Base-by-base conservation (phyloP, 1,140 invertebrate species). In the Calycopis cecrops region DNA sequence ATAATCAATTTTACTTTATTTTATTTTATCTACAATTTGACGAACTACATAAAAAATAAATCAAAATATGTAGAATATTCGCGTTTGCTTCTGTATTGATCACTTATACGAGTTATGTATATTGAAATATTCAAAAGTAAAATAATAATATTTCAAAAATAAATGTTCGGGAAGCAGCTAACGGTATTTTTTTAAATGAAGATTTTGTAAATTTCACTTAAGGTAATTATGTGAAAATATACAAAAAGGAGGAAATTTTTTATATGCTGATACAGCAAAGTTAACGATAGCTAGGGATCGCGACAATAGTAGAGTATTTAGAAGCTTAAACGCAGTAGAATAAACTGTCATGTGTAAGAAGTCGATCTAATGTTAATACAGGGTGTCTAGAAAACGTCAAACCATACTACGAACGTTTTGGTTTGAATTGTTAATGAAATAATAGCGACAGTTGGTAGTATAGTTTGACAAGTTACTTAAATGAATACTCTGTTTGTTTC, bases 271-370 rank as follows among this genome's bases (percentile, higher is more conserved):
- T 16, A 44, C 40, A 44, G 40, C 40, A 44, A 42, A 53, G 28
- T 53, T 71, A 71, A 67, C 59, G 63, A 71, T 76, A 75, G 71
- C 73, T 83, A 83, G 72, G 70, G 75, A 83, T 82, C 65, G 72
- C 74, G 82, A 85, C 82, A 85, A 85, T 85, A 85, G 79, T 85
- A 85, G 77, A 66, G 67, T 80, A 76, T 73, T 69, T 79, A 77
- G 64, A 68, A 52, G 59, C 82, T 82, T 77, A 71, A 65, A 64
- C 48, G 74, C 73, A 76, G 76, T 79, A 76, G 66, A 71, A 61
- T 69, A 68, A 76, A 53, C 37, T 21, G 40, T 44, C 28, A 28
- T 42, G 37, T 53, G 42, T 28, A 28, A 28, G 21, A 53, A 28
- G 40, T 53, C 51, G 51, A 53, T 53, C 40, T 53, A 42, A 53